These are phyloP conservation scores for Deilephila elpenor DNA, from an alignment of 2,888 invertebrate species.

Conservation along the genomic window DNA sequence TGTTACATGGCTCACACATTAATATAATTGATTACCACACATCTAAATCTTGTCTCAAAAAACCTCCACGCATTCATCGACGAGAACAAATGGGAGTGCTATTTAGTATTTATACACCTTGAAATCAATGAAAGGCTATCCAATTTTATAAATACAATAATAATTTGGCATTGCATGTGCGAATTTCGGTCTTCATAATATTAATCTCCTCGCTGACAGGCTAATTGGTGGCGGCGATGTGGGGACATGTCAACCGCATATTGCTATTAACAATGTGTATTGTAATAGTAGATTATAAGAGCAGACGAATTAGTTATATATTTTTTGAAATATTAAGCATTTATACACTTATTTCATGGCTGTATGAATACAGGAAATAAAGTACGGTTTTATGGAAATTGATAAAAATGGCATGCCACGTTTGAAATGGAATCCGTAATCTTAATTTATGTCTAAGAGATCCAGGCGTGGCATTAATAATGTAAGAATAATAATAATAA, in stretches of 20 bases:
- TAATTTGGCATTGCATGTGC: conserved; percentile 42
- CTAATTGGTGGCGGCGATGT: conserved; percentile 30
- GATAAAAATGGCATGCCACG: no score
- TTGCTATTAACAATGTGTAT: not conserved
- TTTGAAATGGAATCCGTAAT: no score
- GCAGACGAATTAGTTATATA: not conserved
- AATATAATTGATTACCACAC: not conserved
- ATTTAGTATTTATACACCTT: conserved; percentile 15
- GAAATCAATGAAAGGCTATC: conserved; percentile 26
- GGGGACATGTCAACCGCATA: not conserved
- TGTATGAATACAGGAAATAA: no score
- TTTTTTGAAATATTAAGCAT: not conserved
- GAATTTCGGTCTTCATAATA: conserved; percentile 37
- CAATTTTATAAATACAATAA: conserved; percentile 14
- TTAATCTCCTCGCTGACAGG: conserved; percentile 46
- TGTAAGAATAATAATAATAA: no score
- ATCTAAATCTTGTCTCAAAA: not conserved
- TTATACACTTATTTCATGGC: not conserved
- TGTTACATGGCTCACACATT: not conserved
- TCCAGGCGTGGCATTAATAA: no score
- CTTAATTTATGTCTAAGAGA: no score
- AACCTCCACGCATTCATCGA: conserved; percentile 1
- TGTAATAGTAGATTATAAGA: not conserved
- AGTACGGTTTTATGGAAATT: no score
- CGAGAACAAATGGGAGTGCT: not conserved